These are phyloP conservation scores for Molothrus ater DNA, from an alignment of 2,797 vertebrate genomes.

Conservation along the genomic window DNA sequence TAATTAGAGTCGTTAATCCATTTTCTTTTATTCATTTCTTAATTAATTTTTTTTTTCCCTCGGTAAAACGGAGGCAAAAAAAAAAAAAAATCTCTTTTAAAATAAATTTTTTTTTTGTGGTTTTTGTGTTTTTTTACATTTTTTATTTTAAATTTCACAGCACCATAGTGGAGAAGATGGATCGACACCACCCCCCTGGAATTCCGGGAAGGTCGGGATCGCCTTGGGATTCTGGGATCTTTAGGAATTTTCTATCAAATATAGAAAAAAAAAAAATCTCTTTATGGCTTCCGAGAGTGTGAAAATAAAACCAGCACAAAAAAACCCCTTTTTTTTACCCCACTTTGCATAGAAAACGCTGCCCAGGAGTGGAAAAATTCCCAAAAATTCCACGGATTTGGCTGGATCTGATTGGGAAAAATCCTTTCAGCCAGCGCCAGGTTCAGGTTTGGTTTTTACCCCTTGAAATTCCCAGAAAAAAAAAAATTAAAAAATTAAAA, in stretches of 20 bases:
- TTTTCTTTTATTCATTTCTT: background rate
- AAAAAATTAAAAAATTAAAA: background rate
- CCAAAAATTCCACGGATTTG: background rate
- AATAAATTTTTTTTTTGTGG: background rate
- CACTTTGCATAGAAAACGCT: background rate
- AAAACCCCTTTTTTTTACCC: background rate
- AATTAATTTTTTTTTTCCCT: background rate
- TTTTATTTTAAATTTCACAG: constrained; percentile 38
- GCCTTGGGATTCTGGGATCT: background rate
- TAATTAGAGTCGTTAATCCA: background rate
- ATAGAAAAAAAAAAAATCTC: background rate
- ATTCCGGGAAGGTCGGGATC: background rate
- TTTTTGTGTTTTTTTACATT: background rate
- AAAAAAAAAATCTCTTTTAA: background rate
- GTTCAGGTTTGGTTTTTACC: too few species aligned
- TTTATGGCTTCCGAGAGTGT: background rate
- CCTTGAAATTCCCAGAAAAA: background rate
- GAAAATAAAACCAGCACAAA: background rate
- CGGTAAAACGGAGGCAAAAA: background rate
- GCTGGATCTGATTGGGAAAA: background rate
- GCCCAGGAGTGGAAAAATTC: background rate
- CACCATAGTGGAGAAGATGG: constrained; percentile 63
- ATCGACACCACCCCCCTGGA: background rate
- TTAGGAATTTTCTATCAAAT: background rate
- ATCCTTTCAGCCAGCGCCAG: background rate